Conservation (phyloP, 1,140 invertebrate species). For the Polypedilum vanderplanki region DNA sequence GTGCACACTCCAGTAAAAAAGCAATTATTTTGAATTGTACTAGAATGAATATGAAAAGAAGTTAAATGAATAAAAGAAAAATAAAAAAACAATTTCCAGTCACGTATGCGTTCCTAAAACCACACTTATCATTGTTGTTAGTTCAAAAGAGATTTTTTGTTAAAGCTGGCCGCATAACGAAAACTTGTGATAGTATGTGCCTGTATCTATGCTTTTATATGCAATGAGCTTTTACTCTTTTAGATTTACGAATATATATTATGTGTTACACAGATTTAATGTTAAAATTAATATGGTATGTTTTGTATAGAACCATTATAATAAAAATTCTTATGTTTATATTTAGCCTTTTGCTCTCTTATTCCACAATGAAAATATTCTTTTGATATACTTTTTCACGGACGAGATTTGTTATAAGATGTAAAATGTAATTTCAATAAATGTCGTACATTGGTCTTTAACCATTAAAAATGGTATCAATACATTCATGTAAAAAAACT, state of each 20-base stretch:
- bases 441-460: background rate
- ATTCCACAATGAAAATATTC: background rate
- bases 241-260: background rate
- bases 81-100: background rate
- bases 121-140: constrained; percentile 19
- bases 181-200: no score
- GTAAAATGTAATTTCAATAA: background rate
- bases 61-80: background rate
- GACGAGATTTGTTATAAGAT: background rate
- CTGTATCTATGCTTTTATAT: background rate
- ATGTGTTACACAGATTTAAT: background rate
- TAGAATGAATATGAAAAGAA: background rate
- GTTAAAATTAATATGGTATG: background rate
- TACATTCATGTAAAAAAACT: background rate
- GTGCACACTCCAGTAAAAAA: background rate
- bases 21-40: background rate
- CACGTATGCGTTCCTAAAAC: constrained; percentile 23
- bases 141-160: background rate
- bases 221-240: background rate
- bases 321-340: background rate
- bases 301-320: background rate
- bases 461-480: background rate
- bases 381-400: background rate
- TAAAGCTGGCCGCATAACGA: background rate
- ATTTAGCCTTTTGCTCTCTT: background rate